Conservation (phyloP, 2,888 invertebrate species). For the Cylloceria caligata region DNA sequence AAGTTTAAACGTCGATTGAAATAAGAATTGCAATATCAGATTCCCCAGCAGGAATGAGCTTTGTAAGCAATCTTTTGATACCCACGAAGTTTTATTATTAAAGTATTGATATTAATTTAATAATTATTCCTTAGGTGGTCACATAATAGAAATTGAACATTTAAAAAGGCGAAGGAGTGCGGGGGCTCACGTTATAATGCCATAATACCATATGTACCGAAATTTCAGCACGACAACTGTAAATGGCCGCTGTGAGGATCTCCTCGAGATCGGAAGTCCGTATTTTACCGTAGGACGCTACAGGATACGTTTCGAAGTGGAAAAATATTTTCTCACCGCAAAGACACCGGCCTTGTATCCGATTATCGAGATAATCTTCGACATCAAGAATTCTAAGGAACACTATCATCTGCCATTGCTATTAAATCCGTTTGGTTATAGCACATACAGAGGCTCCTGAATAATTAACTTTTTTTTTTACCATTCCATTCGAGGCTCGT, state of each 20-base stretch:
- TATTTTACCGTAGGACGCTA: slow-evolving; percentile 88
- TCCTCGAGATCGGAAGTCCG: slow-evolving; percentile 85
- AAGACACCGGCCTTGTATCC: slow-evolving; percentile 89
- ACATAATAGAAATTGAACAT: no score
- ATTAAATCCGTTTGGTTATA: slow-evolving; percentile 90
- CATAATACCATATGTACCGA: no score
- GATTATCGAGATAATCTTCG: slow-evolving; percentile 90
- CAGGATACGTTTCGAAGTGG: slow-evolving; percentile 89
- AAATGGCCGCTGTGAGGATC: slow-evolving; percentile 88
- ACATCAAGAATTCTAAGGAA: slow-evolving; percentile 86
- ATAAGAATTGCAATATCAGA: no score
- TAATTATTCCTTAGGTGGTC: no score
- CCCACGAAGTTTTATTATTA: neutral
- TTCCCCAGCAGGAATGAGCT: no score
- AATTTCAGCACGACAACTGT: slow-evolving; percentile 85
- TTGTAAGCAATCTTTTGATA: neutral
- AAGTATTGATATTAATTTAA: neutral
- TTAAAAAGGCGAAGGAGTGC: no score
- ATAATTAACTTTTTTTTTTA: no score
- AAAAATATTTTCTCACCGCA: slow-evolving; percentile 87
- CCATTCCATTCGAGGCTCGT: no score
- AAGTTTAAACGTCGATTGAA: no score
- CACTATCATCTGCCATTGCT: slow-evolving; percentile 91
- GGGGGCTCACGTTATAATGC: neutral
- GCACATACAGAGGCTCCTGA: slow-evolving; percentile 90